These are phyloP conservation scores for Marmota monax DNA, from an alignment of 2,113 vertebrate species.

Conservation along the genomic window DNA sequence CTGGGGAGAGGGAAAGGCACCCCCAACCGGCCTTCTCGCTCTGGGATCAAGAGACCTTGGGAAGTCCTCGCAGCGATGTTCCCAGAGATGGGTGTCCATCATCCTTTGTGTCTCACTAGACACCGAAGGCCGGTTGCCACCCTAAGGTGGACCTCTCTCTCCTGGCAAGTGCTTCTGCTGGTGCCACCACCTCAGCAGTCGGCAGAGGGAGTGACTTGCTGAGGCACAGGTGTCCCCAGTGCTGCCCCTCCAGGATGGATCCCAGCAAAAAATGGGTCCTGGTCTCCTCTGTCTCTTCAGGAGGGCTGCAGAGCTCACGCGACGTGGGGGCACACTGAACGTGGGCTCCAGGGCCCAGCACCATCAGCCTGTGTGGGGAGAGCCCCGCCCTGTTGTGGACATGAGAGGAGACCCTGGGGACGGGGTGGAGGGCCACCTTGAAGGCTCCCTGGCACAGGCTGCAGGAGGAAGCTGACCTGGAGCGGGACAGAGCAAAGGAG, in stretches of 20 bases:
- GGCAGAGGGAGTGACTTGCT: not conserved
- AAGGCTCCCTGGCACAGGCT: not conserved
- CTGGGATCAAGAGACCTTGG: not conserved
- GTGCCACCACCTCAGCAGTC: no score
- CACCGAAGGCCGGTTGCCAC: not conserved
- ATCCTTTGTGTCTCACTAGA: no score
- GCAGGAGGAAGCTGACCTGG: not conserved
- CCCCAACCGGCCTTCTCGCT: not conserved
- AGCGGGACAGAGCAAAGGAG: not conserved
- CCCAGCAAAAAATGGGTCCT: accelerated
- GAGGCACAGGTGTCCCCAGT: not conserved
- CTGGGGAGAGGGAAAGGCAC: no score
- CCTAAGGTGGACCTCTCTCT: not conserved
- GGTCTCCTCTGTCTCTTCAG: not conserved
- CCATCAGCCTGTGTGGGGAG: not conserved
- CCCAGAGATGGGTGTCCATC: not conserved
- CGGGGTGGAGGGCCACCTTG: accelerated
- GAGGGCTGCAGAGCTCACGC: not conserved
- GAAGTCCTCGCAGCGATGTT: not conserved
- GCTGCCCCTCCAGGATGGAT: not conserved
- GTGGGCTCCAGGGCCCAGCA: no score
- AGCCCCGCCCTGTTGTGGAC: no score
- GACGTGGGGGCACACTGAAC: not conserved
- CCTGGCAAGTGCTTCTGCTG: not conserved
- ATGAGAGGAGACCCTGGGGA: not conserved